Conservation (phyloP, 2,888 invertebrate genomes). For the Catocala nupta region DNA sequence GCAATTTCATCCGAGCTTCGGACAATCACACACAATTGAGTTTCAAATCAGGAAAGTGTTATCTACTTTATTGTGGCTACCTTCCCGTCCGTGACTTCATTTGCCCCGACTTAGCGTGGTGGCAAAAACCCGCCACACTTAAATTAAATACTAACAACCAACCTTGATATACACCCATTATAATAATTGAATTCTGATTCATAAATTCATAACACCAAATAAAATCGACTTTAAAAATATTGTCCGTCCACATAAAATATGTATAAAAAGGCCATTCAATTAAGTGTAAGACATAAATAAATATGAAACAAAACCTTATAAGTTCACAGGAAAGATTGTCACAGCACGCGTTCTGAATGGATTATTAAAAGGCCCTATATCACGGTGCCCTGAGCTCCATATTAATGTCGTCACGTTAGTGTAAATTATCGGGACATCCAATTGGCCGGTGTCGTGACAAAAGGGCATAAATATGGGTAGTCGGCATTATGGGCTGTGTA, state of each 20-base stretch:
- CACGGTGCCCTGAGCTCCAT: conserved; percentile 63
- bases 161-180: conserved; percentile 18
- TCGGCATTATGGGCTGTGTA: conserved; percentile 69
- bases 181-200: conserved; percentile 45
- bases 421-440: conserved; percentile 84
- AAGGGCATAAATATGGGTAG: conserved; percentile 77
- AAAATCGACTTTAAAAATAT: conserved; percentile 37
- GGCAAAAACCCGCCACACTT: conserved; percentile 38
- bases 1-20: conserved; percentile 51
- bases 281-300: conserved; percentile 64
- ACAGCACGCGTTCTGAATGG: conserved; percentile 67
- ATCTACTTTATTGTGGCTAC: conserved; percentile 58
- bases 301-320: conserved; percentile 54
- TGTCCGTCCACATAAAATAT: conserved; percentile 38
- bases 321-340: conserved; percentile 68
- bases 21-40: conserved; percentile 64
- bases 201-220: conserved; percentile 40
- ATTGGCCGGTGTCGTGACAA: conserved; percentile 84
- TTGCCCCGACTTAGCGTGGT: conserved; percentile 34
- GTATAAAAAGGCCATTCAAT: conserved; percentile 61
- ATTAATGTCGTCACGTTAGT: conserved; percentile 78
- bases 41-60: conserved; percentile 61
- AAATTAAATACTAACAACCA: conserved; percentile 41
- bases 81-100: conserved; percentile 54
- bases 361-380: conserved; percentile 75